Conservation (phyloP, 2,797 vertebrate species). For the Bothrops alternatus region DNA sequence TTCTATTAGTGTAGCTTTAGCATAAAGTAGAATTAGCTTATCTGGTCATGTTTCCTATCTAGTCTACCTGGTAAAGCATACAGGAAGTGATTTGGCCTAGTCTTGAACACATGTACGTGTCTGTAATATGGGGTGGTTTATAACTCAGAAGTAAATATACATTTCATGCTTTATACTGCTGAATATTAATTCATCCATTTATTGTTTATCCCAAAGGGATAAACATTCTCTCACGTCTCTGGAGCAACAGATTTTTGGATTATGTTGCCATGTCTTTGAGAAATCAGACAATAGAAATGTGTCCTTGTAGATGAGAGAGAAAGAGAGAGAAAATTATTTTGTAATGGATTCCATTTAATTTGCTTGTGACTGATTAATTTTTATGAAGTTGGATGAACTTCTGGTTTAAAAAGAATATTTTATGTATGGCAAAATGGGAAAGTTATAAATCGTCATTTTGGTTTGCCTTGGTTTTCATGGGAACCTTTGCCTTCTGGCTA, state of each 20-base stretch:
- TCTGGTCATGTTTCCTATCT: neutral
- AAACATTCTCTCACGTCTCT: neutral
- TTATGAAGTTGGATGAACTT: conserved; percentile 39
- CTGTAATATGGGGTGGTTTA: neutral
- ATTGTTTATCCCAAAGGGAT: neutral
- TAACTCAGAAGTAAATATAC: neutral
- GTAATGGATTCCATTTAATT: conserved; percentile 50
- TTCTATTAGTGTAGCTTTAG: neutral
- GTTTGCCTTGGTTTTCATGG: conserved; percentile 37
- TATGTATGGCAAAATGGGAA: conserved; percentile 42
- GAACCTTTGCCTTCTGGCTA: conserved; percentile 44
- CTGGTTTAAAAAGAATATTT: conserved; percentile 50
- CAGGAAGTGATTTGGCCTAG: neutral
- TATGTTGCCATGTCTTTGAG: conserved; percentile 38
- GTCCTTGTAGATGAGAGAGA: neutral
- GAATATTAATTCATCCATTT: conserved; percentile 6
- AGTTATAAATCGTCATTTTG: conserved; percentile 51
- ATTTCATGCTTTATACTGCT: neutral
- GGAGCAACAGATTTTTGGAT: conserved; percentile 12
- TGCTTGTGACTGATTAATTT: conserved; percentile 17
- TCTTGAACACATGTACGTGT: neutral
- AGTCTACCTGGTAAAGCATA: neutral
- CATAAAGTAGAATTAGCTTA: neutral
- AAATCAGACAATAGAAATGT: conserved; percentile 48
- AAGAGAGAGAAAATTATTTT: conserved; percentile 30